Evolutionary conservation across 1,140 invertebrate species (phyloP), one percentile per base, ranked within the genome.

Genomic region (Drosophila repleta): DNA sequence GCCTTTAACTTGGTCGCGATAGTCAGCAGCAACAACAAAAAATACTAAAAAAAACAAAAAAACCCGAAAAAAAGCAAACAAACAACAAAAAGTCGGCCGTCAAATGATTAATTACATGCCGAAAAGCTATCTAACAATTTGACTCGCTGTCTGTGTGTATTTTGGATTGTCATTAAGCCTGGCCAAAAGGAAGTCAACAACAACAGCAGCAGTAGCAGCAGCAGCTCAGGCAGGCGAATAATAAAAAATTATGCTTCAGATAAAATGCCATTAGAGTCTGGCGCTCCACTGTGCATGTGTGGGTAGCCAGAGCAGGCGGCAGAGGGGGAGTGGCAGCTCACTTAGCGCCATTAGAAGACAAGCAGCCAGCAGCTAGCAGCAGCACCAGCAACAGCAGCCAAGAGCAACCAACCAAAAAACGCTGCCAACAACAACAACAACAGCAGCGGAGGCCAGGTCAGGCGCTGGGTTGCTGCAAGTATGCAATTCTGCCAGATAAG

Each of bases 41-140:
- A 51, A 43, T 4, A 51, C 21, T 48, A 68, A 60, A 49, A 51
- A 51, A 13, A 62, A 4, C 26, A 29, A 48, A 35, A 20, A 41
- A 4, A 21, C 21, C 21, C 21, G 21, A 35, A 46, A 32, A 41
- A 35, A 49, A 17, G 8, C 5, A 41, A 0, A 39, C 35, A 58
- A 70, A 15, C 20, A 63, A 63, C 20, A 63, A 63, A 62, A 73
- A 62, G 32, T 74, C 67, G 71, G 56, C 58, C 58, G 83, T 83
- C 79, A 83, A 88, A 87, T 87, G 83, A 87, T 87, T 87, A 87
- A 87, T 87, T 87, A 87, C 79, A 87, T 82, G 79, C 83, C 83
- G 83, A 87, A 87, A 87, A 88, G 83, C 83, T 87, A 87, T 87
- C 83, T 87, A 87, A 88, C 79, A 88, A 88, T 87, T 87, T 87